phyloP scores from a whole-genome alignment of 2,888 invertebrate species.

The Hydraecia micacea region DNA sequence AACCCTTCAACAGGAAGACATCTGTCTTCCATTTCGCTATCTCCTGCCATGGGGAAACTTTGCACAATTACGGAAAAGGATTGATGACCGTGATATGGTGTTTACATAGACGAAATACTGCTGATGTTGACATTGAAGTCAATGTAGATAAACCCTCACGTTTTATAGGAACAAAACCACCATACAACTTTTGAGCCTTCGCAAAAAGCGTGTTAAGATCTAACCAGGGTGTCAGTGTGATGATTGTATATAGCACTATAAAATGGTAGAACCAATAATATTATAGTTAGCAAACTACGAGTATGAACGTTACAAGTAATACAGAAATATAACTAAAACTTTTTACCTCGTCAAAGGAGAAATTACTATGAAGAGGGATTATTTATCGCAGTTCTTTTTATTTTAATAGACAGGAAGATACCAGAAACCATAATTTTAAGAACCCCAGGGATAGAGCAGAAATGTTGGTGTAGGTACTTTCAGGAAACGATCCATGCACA shows the following conservation, averaged over 20 bases:
- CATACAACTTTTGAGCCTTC: neutral
- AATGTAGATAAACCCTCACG: neutral
- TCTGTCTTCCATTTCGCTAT: constrained; percentile 44
- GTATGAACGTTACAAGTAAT: neutral
- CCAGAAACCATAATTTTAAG: too few relatives aligned
- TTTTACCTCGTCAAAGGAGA: neutral
- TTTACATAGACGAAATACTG: constrained; percentile 16
- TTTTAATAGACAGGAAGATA: neutral
- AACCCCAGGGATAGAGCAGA: neutral
- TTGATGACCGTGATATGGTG: constrained; percentile 17
- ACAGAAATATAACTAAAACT: neutral
- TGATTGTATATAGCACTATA: neutral
- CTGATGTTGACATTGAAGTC: constrained; percentile 11
- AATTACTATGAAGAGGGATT: neutral
- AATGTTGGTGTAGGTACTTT: neutral
- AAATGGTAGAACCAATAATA: neutral
- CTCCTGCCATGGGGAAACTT: constrained; percentile 37
- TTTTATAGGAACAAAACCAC: too few relatives aligned
- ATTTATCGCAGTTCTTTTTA: neutral
- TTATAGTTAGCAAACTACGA: neutral
- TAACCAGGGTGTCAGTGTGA: neutral
- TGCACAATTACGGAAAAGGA: constrained; percentile 22
- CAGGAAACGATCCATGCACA: too few relatives aligned
- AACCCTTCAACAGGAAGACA: constrained; percentile 49
- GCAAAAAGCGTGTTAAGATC: neutral